Base-by-base conservation (phyloP, 2,113 vertebrate genomes). In the Oreotrochilus melanogaster region DNA sequence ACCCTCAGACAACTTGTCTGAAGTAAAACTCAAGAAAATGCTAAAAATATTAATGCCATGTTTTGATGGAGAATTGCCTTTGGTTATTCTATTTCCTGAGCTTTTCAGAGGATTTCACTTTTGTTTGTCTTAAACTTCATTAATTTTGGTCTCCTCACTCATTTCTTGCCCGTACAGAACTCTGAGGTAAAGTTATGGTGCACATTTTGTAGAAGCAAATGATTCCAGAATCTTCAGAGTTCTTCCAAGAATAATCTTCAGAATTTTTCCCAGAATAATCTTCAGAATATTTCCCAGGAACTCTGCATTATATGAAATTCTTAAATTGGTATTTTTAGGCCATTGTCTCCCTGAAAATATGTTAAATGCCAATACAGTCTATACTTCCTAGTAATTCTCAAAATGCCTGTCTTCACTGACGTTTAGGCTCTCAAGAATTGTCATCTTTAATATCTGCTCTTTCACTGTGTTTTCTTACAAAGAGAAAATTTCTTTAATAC, bases 41-140 rank as follows among this genome's bases (percentile, higher is more conserved):
- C 57, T 93, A 83, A 97, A 95, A 94, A 91, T 86, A 79, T 91
- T 91, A 92, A 91, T 91, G 74, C 31, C 66, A n/a, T 74, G 27
- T 57, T 57, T 95, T 92, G 54, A 64, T 73, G 53, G 76, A 88
- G 86, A 96, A 96, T 95, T 95, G 51, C 89, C 54, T 84, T 45
- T 66, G 23, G 69, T 30, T 87, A 84, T 91, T 95, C 64, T 94
- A 64, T 93, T 93, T 92, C 86, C n/a, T 88, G 51, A 69, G 27
- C 27, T 82, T 93, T 95, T 71, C 7, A 5, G 9, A 51, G 51
- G 53, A 11, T 95, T 95, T 88, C 35, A 31, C 4, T 89, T 91
- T 89, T 81, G n/a, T 93, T 87, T 92, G 23, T 88, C 11, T 64
- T 82, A 50, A 75, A 78, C 35, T 80, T 25, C 66, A 18, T 69